Evolutionary conservation across 92 coral and sea anemone genomes (phyloP).

Genomic region (Paragorgia papillata): DNA sequence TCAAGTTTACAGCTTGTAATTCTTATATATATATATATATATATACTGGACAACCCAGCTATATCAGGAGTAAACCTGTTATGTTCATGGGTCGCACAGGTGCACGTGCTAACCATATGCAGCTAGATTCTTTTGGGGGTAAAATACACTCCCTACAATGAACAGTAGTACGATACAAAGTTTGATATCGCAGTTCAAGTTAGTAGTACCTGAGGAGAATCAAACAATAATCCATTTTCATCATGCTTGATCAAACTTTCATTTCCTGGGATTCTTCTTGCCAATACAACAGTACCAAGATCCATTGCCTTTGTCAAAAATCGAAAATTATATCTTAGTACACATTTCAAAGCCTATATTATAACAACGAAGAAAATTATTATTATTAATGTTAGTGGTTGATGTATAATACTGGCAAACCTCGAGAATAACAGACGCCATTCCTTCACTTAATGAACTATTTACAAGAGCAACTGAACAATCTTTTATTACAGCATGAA

Average conservation of each 20-base stretch:
- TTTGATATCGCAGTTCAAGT: too few species aligned
- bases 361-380: too few species aligned
- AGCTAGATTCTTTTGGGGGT: neutral
- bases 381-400: too few species aligned
- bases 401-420: too few species aligned
- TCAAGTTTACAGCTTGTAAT: neutral
- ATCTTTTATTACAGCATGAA: constrained; percentile 72
- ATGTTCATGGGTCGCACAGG: too few species aligned
- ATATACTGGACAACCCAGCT: too few species aligned
- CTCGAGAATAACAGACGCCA: constrained; percentile 89
- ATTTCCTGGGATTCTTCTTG: constrained; percentile 85
- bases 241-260: constrained; percentile 71
- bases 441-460: constrained; percentile 92
- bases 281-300: constrained; percentile 76
- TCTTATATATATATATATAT: neutral
- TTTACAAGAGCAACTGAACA: constrained; percentile 76
- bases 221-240: constrained; percentile 59
- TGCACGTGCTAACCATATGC: too few species aligned
- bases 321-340: too few species aligned
- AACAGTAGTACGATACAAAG: neutral
- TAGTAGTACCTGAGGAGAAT: neutral
- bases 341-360: too few species aligned
- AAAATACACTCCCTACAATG: neutral
- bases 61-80: too few species aligned
- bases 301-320: constrained; percentile 74